These are phyloP conservation scores for Polypedilum vanderplanki DNA, from an alignment of 1,140 invertebrate genomes.

Conservation along the genomic window DNA sequence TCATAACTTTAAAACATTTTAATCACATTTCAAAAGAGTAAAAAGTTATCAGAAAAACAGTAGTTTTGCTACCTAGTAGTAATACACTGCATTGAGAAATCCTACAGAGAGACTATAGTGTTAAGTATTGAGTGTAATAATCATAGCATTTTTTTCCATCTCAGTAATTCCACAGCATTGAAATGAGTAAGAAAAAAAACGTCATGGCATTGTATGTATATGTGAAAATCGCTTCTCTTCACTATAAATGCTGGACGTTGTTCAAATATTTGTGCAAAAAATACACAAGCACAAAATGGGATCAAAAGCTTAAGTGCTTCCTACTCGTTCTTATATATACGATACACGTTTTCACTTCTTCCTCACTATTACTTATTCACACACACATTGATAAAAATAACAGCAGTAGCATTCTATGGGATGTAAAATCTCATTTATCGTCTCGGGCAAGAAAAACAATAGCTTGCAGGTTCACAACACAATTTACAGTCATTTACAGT, in stretches of 20 bases:
- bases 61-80: too few species aligned
- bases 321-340: background rate
- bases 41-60: too few species aligned
- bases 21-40: too few species aligned
- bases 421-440: conserved; percentile 16
- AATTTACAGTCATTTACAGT: conserved; percentile 15
- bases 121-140: background rate
- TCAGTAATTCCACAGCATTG: background rate
- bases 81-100: too few species aligned
- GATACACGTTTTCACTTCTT: too few species aligned
- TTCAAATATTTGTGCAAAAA: conserved; percentile 3
- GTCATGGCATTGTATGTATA: conserved; percentile 1
- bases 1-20: too few species aligned
- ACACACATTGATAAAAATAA: too few species aligned
- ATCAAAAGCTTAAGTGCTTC: conserved; percentile 20
- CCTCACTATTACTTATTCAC: too few species aligned
- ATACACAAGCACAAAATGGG: background rate
- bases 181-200: background rate
- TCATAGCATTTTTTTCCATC: background rate
- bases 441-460: background rate
- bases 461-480: conserved; percentile 15
- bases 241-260: background rate
- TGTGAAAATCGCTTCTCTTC: background rate
- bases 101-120: too few species aligned
- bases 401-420: background rate